Evolutionary conservation across 35 echinoderm and acorn worm genomes (phyloP).

Genomic region (Heliocidaris erythrogramma): DNA sequence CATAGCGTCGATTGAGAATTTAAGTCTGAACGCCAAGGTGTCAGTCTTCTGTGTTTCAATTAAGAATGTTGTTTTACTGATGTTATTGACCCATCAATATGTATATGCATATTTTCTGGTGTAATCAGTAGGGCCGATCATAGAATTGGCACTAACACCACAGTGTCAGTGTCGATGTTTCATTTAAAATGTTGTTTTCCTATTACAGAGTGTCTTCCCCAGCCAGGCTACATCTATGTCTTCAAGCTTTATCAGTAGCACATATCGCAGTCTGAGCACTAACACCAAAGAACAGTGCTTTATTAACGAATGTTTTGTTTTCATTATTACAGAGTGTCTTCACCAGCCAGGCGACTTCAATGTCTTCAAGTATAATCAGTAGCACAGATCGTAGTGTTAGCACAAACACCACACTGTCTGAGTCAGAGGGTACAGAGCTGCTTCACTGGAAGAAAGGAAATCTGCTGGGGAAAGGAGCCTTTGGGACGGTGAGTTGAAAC

Average conservation of each 20-base stretch:
- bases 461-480: conserved; percentile 91
- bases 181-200: too few species aligned
- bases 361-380: conserved; percentile 71
- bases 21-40: too few species aligned
- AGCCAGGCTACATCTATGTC: background rate
- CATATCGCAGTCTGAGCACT: conserved; percentile 71
- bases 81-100: too few species aligned
- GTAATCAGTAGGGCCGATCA: too few species aligned
- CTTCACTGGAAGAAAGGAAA: conserved; percentile 99
- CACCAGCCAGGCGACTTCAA: background rate
- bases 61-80: too few species aligned
- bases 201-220: too few species aligned
- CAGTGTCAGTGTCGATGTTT: too few species aligned
- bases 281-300: conserved; percentile 39
- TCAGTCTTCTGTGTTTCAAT: too few species aligned
- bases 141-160: too few species aligned
- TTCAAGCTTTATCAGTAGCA: conserved; percentile 76
- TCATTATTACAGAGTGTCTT: background rate
- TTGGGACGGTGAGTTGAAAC: conserved; percentile 78
- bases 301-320: background rate
- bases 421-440: conserved; percentile 70
- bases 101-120: too few species aligned
- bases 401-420: conserved; percentile 64
- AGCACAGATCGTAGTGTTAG: conserved; percentile 86
- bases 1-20: too few species aligned